Evolutionary conservation across 2,888 invertebrate genomes (phyloP).

Genomic region (Athalia circularis): DNA sequence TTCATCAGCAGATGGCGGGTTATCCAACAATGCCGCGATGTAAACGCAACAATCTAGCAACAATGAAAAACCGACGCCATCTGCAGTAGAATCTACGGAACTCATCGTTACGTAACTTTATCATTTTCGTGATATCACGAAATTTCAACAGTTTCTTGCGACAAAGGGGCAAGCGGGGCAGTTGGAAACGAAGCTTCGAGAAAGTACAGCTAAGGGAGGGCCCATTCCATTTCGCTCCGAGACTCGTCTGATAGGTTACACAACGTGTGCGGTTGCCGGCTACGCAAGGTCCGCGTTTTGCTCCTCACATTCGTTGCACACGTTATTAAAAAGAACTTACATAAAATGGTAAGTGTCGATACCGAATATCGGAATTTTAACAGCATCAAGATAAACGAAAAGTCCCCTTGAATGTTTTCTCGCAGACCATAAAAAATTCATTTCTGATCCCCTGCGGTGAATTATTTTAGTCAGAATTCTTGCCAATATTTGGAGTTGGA

Average conservation of each 20-base stretch:
- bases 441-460: too few species aligned
- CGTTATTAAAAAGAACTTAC: conserved; percentile 23
- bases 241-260: conserved; percentile 59
- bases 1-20: not conserved
- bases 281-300: conserved; percentile 11
- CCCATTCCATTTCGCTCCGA: conserved; percentile 38
- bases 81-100: not conserved
- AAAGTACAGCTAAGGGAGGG: conserved; percentile 46
- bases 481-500: too few species aligned
- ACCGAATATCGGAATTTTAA: not conserved
- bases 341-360: conserved; percentile 35
- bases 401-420: not conserved
- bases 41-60: not conserved
- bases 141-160: not conserved
- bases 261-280: conserved; percentile 65
- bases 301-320: not conserved
- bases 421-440: too few species aligned
- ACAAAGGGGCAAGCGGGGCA: conserved; percentile 9
- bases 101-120: conserved; percentile 21
- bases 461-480: too few species aligned
- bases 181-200: conserved; percentile 56
- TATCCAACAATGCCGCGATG: conserved; percentile 6
- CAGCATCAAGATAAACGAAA: not conserved
- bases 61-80: conserved; percentile 25
- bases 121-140: conserved; percentile 6